A percentile compares a stretch with the other conserved stretches of the same genome.
Evolutionary conservation across 2,888 invertebrate genomes (phyloP).

Genomic region (Tenthredo amoena): DNA sequence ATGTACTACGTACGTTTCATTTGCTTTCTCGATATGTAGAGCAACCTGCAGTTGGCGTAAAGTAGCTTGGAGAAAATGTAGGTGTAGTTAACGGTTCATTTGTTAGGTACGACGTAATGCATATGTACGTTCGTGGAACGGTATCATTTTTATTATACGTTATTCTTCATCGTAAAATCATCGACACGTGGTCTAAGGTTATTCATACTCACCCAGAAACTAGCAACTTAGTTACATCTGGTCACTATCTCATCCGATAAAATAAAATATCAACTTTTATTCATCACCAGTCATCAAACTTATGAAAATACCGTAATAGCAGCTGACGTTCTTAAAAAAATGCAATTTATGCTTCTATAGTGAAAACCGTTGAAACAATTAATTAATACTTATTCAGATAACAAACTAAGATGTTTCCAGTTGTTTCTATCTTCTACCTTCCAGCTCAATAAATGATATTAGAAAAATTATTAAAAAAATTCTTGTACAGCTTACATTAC

Average conservation of each 20-base stretch:
- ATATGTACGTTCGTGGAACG: conserved; percentile 6
- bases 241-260: neutral
- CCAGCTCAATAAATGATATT: neutral
- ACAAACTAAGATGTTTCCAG: neutral
- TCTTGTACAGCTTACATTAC: neutral
- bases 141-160: neutral
- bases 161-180: conserved; percentile 7
- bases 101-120: neutral
- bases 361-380: too few relatives aligned
- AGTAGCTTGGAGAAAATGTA: neutral
- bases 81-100: conserved; percentile 28
- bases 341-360: neutral
- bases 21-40: conserved; percentile 19
- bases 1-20: neutral
- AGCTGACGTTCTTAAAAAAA: neutral
- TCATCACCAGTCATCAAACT: neutral
- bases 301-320: neutral
- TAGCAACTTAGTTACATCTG: neutral
- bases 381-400: neutral
- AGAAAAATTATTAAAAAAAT: neutral
- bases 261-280: neutral
- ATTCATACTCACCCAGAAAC: neutral
- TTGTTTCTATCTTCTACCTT: neutral
- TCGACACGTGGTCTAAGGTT: neutral
- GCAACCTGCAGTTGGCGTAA: neutral